phyloP scores from a whole-genome alignment of 2,113 vertebrate genomes.

The Coptodon rendalli region DNA sequence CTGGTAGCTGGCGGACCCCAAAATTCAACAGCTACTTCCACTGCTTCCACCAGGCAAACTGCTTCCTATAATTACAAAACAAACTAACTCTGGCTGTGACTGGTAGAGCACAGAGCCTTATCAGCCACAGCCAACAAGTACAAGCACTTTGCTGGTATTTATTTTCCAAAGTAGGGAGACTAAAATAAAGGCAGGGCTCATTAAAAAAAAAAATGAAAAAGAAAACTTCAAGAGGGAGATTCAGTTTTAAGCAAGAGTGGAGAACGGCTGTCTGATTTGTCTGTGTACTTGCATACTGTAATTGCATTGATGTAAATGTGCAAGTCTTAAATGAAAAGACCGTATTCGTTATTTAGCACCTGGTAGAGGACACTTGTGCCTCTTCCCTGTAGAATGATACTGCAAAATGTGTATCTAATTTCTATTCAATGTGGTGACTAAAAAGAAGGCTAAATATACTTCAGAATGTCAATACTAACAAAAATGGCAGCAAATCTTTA shows the following conservation, averaged over 20 bases:
- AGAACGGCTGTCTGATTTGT: constrained; percentile 36
- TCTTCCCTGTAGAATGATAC: constrained; percentile 41
- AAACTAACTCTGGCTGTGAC: not conserved
- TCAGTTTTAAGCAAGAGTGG: not conserved
- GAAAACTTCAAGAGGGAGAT: not conserved
- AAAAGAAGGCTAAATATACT: not conserved
- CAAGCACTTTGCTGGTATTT: constrained; percentile 22
- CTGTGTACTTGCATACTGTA: constrained; percentile 48
- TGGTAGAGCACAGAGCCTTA: not conserved
- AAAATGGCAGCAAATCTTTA: not conserved
- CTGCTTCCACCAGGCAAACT: not conserved
- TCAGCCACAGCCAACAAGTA: not conserved
- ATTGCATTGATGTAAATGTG: constrained; percentile 64
- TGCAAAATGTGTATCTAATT: constrained; percentile 14
- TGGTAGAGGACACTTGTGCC: constrained; percentile 28
- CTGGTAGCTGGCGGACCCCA: not conserved
- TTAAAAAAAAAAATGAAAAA: not conserved
- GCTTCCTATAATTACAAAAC: constrained; percentile 12
- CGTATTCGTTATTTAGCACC: constrained; percentile 52
- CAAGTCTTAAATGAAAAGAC: constrained; percentile 28
- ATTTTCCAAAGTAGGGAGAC: not conserved
- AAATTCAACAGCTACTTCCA: not conserved
- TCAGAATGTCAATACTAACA: not conserved
- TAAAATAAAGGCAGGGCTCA: not conserved
- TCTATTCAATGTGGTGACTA: not conserved